Base-by-base conservation (phyloP, 1,140 invertebrate genomes). In the Drosophila repletoides region DNA sequence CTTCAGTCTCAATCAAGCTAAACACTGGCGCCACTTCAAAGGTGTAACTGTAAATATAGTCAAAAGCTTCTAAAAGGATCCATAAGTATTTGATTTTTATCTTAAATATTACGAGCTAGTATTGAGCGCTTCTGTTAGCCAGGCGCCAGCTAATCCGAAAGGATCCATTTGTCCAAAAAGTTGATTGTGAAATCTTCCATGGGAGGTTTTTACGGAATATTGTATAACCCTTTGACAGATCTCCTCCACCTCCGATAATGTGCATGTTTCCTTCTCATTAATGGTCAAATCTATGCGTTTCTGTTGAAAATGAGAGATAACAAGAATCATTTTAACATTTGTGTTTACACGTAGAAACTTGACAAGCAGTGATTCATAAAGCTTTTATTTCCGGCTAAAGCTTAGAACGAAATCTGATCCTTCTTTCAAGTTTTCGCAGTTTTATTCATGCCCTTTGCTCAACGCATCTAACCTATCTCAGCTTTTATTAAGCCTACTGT, bases 1-100 rank as follows among this genome's bases (percentile, higher is more conserved):
- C 90, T 75, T 93, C 92, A 10, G 92, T 89, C 72, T 96, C 95
- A 19, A 95, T 92, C 1, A 96, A 77, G 0, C 94, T 94, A 72
- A 95, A 95, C 0, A 94, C 94, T 5, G 95, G 95, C 0, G 93
- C 95, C 1, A 96, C 95, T 89, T 96, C 95, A 67, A 92, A 96
- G 0, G 95, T 96, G 67, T 95, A 95, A 33, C 94, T 95, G 83
- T 24, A 51, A 41, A 15, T 33, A 15, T 34, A 40, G n/a, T 36
- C 29, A 55, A 40, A 7, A 48, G n/a, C n/a, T n/a, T n/a, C n/a
- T 21, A 7, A 7, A 7, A 28, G 24, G 17, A 56, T 41, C 52
- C 14, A 15, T 34, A 26, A 7, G 21, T 41, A 41, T 10, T n/a
- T 21, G 3, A 19, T n/a, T 3, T 55, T 15, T 43, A 38, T 41